These are phyloP conservation scores for Nerophis lumbriciformis DNA, from an alignment of 2,113 vertebrate species.

Conservation along the genomic window DNA sequence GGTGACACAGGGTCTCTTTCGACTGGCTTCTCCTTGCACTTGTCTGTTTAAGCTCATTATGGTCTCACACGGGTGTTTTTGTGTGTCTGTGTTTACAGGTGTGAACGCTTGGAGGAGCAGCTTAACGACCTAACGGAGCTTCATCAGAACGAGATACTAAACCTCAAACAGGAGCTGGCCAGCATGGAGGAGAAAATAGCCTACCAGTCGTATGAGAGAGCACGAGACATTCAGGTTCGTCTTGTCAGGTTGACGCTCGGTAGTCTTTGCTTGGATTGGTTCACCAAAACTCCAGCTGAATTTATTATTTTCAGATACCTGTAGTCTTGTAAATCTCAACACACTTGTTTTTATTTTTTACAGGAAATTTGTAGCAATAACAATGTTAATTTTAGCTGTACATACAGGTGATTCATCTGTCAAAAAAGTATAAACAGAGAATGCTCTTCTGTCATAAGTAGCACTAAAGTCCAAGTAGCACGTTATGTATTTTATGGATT, in stretches of 20 bases:
- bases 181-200: constrained; percentile 99
- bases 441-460: too few species aligned
- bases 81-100: constrained; percentile 69
- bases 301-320: too few species aligned
- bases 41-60: constrained; percentile 43
- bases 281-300: too few species aligned
- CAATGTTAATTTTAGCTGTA: too few species aligned
- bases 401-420: too few species aligned
- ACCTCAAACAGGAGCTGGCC: constrained; percentile 95
- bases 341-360: too few species aligned
- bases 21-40: constrained; percentile 32
- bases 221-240: constrained; percentile 75
- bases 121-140: constrained; percentile 96
- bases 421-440: too few species aligned
- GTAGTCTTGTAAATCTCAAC: too few species aligned
- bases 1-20: constrained; percentile 30
- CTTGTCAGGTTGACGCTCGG: neutral
- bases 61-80: constrained; percentile 9
- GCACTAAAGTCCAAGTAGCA: too few species aligned
- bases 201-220: constrained; percentile 95
- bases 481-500: too few species aligned
- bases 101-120: constrained; percentile 93
- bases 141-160: constrained; percentile 98
- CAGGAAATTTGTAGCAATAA: too few species aligned
- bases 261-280: too few species aligned